Conservation (phyloP, 2,113 vertebrate genomes). For the Mus pahari region DNA sequence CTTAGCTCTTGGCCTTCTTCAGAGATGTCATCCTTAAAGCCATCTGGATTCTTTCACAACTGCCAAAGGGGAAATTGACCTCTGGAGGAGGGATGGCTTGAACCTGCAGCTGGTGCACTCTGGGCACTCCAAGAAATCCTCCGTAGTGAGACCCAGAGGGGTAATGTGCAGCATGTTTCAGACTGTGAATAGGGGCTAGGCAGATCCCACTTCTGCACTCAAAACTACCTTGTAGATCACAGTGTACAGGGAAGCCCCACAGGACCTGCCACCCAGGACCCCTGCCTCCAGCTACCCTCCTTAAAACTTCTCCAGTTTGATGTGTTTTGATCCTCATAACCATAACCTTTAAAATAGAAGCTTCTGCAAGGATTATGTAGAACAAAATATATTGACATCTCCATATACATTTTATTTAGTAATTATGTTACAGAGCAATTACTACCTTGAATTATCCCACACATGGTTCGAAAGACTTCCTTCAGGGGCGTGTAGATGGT, state of each 20-base stretch:
- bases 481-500: not conserved
- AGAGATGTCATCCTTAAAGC: slow-evolving; percentile 68
- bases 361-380: not conserved
- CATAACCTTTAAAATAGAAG: not conserved
- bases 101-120: slow-evolving; percentile 83
- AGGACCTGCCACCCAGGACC: not conserved
- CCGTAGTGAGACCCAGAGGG: slow-evolving; percentile 75
- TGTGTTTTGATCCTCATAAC: not conserved
- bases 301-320: not conserved
- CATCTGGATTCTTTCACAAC: slow-evolving; percentile 74
- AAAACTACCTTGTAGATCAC: slow-evolving; percentile 60
- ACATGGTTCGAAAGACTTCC: not conserved
- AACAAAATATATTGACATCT: not conserved
- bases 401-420: not conserved
- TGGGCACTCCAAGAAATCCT: slow-evolving; percentile 76
- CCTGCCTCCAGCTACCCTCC: not conserved
- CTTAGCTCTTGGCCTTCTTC: slow-evolving; percentile 61
- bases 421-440: not conserved
- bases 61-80: slow-evolving; percentile 85
- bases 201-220: slow-evolving; percentile 62
- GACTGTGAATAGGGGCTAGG: slow-evolving; percentile 73
- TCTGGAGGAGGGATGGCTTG: slow-evolving; percentile 81
- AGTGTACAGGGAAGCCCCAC: not conserved
- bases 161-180: slow-evolving; percentile 78
- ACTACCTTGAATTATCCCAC: not conserved